Evolutionary conservation across 2,888 invertebrate genomes (phyloP), one percentile per base, ranked within the genome.

Genomic region (Agrilus mali): DNA sequence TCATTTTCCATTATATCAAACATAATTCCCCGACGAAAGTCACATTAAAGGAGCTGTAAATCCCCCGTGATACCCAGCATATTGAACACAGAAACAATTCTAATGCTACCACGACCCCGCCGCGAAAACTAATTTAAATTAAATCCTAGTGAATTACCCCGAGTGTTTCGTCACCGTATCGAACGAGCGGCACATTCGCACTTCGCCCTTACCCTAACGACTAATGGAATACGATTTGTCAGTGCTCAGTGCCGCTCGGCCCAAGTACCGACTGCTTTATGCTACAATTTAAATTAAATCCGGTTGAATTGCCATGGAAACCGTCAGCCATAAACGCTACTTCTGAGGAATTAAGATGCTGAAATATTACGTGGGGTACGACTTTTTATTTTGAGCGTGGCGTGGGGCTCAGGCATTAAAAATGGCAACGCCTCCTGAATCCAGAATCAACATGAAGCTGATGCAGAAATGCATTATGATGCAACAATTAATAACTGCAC

Each of bases 131-230:
- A 78, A 78, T 77, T 78, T 78, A 77, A 78, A 78, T 78, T 77
- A 78, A 78, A 78, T 78, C 78, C 77, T 76, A 76, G 77, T 77
- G 78, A 77, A 78, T 78, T 78, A 77, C 77, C 75, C 61, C 61
- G 58, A 51, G 50, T 49, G 45, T 49, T 46, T 34, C 41, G 42
- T 47, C 52, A 48, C 49, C 41, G 50, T 56, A 44, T 40, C 37
- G 33, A 33, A 8, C 42, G 47, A 57, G 57, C 56, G 54, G 54
- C 44, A 40, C 40, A 33, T 27, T 40, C 17, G 15, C 32, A 35
- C 13, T 27, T 10, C 10, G 8, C 27, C 27, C 27, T 27, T 10
- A 3, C 10, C 8, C 3, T 10, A n/a, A 3, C 27, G 27, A 27
- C 27, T 27, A 27, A 27, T 27, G 27, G 27, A 27, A 27, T 27